These are phyloP conservation scores for Phaedon cochleariae DNA, from an alignment of 2,888 invertebrate species.

Conservation along the genomic window DNA sequence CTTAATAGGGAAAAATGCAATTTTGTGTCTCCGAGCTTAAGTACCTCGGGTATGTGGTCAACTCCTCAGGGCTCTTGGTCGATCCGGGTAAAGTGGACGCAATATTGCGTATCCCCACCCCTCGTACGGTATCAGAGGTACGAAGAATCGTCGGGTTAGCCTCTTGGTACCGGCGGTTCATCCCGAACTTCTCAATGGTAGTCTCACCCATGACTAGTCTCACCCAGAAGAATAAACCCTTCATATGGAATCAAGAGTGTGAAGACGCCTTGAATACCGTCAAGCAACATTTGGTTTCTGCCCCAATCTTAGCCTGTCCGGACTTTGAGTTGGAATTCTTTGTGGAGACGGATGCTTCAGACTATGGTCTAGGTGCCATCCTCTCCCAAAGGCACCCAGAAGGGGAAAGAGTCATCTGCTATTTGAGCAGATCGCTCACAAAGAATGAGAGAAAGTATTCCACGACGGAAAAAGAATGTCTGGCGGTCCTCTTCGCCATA, in stretches of 20 bases:
- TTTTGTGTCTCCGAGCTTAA: conserved; percentile 29
- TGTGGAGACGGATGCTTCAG: conserved; percentile 32
- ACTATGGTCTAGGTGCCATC: conserved; percentile 2
- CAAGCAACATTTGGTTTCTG: conserved; percentile 20
- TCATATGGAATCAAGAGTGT: conserved; percentile 24
- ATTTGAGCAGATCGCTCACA: conserved; percentile 30
- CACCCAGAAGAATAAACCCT: conserved; percentile 28
- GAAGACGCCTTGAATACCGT: conserved; percentile 25
- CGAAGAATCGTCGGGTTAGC: no score
- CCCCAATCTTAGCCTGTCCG: conserved; percentile 37
- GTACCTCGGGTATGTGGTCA: conserved; percentile 38
- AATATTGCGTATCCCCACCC: conserved; percentile 30
- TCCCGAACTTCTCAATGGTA: conserved; percentile 13
- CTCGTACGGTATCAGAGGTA: conserved; percentile 25
- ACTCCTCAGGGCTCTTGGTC: conserved; percentile 22
- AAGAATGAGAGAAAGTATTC: conserved; percentile 32
- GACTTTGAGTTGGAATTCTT: conserved; percentile 27
- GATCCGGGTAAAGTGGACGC: conserved; percentile 37
- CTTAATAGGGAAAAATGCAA: conserved; percentile 34
- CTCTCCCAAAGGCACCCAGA: neutral
- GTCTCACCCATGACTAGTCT: conserved; percentile 13
- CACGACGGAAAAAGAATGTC: conserved; percentile 30
- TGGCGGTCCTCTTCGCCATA: conserved; percentile 31
- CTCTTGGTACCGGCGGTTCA: conserved; percentile 26
- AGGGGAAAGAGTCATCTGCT: conserved; percentile 20